Evolutionary conservation across 2,797 vertebrate species (phyloP).

Genomic region (Steatocranus sp.): DNA sequence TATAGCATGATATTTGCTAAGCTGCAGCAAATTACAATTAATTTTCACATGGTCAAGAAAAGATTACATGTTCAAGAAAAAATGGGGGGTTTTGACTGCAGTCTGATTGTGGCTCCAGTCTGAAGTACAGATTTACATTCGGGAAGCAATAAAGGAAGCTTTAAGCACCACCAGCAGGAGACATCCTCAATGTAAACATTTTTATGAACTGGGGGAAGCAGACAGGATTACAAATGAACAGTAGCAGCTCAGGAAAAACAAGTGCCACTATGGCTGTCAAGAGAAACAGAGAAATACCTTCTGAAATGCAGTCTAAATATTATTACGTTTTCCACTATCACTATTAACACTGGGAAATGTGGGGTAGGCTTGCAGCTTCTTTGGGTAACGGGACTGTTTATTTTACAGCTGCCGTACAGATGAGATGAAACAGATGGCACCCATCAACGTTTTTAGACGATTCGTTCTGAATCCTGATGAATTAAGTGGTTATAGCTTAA

Average conservation of each 20-base stretch:
- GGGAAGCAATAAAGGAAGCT: not conserved
- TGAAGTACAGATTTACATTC: not conserved
- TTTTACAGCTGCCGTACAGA: not conserved
- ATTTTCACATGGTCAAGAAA: not conserved
- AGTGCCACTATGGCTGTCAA: not conserved
- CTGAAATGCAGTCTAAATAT: not conserved
- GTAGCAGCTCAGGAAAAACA: not conserved
- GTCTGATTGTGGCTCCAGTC: not conserved
- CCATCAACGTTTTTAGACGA: not conserved
- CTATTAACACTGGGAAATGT: not conserved
- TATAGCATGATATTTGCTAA: not conserved
- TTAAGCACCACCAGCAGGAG: not conserved
- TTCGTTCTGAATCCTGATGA: not conserved
- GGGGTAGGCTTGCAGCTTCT: not conserved
- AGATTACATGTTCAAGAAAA: not conserved
- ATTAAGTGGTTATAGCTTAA: not conserved
- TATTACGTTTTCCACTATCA: not conserved
- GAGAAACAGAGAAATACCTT: not conserved
- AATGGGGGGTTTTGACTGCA: not conserved
- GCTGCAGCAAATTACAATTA: not conserved
- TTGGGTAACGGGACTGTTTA: not conserved
- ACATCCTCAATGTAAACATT: constrained; percentile 19
- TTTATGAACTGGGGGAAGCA: not conserved
- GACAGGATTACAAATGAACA: not conserved
- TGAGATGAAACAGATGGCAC: constrained; percentile 14